Evolutionary conservation across 1,140 invertebrate species (phyloP).

Genomic region (Cydia pomonella): DNA sequence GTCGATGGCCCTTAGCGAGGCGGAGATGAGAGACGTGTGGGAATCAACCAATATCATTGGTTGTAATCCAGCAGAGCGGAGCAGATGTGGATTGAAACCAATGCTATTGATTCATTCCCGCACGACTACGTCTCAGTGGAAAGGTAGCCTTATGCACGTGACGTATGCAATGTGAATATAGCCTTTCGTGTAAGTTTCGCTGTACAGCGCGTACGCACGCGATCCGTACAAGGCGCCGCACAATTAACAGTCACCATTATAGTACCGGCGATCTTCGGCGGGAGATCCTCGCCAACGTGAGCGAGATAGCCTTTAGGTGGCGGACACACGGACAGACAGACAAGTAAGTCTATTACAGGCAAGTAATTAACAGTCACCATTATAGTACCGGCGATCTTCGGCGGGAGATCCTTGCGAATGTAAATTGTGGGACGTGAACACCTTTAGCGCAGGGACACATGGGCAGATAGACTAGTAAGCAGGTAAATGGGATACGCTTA

Average conservation of each 20-base stretch:
- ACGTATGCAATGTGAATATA: not conserved
- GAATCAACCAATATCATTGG: too few relatives aligned
- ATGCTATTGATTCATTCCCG: too few relatives aligned
- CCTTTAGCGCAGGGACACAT: not conserved
- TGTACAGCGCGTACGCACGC: not conserved
- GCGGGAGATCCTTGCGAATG: not conserved
- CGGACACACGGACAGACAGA: too few relatives aligned
- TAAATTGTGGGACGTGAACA: not conserved
- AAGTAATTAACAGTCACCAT: not conserved
- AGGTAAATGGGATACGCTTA: not conserved
- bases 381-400: constrained; percentile 3
- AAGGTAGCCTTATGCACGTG: too few relatives aligned
- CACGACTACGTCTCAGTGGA: too few relatives aligned
- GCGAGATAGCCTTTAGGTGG: too few relatives aligned
- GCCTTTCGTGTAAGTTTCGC: not conserved
- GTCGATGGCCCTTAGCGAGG: too few relatives aligned
- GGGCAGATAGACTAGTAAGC: not conserved
- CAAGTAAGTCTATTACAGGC: too few relatives aligned
- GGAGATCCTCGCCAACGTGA: not conserved
- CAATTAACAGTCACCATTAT: not conserved
- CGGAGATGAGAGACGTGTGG: too few relatives aligned
- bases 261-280: not conserved
- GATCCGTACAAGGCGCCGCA: not conserved
- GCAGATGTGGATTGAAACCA: too few relatives aligned
- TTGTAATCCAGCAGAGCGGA: too few relatives aligned